A percentile compares a stretch with the other conserved stretches of the same genome.
Evolutionary conservation across 2,113 vertebrate genomes (phyloP).

Genomic region (Columbina picui): DNA sequence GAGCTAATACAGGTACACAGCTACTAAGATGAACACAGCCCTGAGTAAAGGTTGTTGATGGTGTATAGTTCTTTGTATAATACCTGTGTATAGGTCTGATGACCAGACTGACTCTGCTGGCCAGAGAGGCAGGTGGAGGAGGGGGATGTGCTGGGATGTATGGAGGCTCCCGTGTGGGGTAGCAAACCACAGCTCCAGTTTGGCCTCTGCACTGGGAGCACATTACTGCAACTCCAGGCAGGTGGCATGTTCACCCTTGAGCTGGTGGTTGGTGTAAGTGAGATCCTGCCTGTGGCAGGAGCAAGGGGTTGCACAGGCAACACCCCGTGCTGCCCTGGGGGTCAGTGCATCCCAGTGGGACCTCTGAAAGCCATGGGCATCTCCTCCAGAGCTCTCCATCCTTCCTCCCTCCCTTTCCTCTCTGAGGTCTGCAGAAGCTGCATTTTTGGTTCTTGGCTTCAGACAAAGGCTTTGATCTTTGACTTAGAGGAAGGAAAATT

Average conservation of each 20-base stretch:
- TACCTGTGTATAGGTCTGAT: background rate
- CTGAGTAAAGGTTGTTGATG: background rate
- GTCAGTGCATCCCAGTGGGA: no score
- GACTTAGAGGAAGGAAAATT: background rate
- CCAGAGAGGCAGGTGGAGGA: background rate
- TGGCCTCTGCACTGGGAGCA: background rate
- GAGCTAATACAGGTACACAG: background rate
- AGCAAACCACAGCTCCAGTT: background rate
- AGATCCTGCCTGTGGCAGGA: background rate
- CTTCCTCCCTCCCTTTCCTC: background rate
- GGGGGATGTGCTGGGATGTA: background rate
- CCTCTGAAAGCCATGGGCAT: no score
- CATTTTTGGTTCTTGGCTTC: background rate
- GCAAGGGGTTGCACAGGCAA: background rate
- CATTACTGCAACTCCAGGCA: rapidly evolving
- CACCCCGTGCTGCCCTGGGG: rapidly evolving
- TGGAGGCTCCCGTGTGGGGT: background rate
- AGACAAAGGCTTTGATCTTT: background rate
- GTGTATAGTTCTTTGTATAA: rapidly evolving
- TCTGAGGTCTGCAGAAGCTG: background rate
- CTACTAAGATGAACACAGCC: background rate
- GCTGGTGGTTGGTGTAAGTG: background rate
- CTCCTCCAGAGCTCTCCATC: background rate
- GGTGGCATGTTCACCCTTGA: rapidly evolving
- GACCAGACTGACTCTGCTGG: background rate